These are phyloP conservation scores for Butastur rufipennis DNA, from an alignment of 2,113 vertebrate genomes.

Conservation along the genomic window DNA sequence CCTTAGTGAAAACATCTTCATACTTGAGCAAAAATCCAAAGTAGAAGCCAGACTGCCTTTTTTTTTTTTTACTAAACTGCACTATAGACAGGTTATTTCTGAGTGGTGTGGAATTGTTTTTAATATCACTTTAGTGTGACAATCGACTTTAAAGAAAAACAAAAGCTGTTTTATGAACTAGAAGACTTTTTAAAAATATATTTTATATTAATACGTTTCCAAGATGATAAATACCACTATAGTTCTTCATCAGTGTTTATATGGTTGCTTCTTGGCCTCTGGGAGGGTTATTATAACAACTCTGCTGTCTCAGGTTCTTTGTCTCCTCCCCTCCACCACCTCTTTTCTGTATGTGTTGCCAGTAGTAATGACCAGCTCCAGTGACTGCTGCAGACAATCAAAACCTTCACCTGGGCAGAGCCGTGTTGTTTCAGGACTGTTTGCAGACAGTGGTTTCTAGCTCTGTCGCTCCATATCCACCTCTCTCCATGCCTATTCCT, in stretches of 20 bases:
- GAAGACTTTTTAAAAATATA: neutral
- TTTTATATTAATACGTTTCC: neutral
- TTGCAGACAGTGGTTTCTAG: neutral
- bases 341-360: neutral
- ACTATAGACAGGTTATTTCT: neutral
- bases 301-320: neutral
- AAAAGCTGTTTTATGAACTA: neutral
- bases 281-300: neutral
- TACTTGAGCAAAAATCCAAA: neutral
- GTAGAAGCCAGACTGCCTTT: neutral
- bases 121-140: neutral
- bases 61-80: neutral
- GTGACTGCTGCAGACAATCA: neutral
- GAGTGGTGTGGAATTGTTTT: neutral
- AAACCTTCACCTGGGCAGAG: neutral
- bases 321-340: fast-evolving
- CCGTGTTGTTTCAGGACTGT: neutral
- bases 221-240: neutral
- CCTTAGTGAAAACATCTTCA: no score
- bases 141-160: neutral
- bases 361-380: neutral
- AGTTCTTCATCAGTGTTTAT: neutral
- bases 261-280: neutral
- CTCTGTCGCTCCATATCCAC: neutral
- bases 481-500: neutral